Evolutionary conservation across 1,140 invertebrate genomes (phyloP).

Genomic region (Calephelis virginiensis): DNA sequence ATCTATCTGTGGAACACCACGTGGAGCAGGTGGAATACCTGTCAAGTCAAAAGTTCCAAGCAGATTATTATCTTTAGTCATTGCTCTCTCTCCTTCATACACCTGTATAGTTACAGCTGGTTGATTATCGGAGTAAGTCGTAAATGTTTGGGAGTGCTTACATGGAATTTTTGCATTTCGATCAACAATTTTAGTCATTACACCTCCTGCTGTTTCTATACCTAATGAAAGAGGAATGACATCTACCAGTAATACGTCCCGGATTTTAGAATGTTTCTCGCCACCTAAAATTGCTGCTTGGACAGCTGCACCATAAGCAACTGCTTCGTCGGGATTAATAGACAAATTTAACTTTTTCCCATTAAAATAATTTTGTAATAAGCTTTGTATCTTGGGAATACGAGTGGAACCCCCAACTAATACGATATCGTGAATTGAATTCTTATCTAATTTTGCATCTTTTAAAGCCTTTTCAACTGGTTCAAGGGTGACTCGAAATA

Average conservation of each 20-base stretch:
- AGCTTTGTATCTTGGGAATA: conserved; percentile 78
- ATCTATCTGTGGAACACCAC: conserved; percentile 88
- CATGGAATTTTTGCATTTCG: conserved; percentile 81
- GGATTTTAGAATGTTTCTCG: conserved; percentile 78
- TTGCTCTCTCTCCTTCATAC: conserved; percentile 85
- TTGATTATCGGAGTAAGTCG: conserved; percentile 85
- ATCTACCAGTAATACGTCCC: conserved; percentile 78
- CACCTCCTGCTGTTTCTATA: conserved; percentile 80
- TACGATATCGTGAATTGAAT: conserved; percentile 83
- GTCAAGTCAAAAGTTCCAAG: conserved; percentile 88
- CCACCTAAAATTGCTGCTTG: conserved; percentile 73
- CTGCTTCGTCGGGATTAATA: conserved; percentile 77
- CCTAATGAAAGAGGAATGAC: conserved; percentile 80
- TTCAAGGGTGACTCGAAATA: conserved; percentile 74
- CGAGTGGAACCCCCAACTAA: conserved; percentile 86
- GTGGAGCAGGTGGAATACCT: conserved; percentile 90
- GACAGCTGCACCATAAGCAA: conserved; percentile 75
- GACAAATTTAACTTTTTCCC: conserved; percentile 77
- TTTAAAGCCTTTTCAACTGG: conserved; percentile 81
- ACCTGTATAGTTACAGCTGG: conserved; percentile 83
- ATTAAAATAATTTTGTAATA: conserved; percentile 74
- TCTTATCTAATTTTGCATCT: conserved; percentile 85
- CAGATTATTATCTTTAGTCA: conserved; percentile 88
- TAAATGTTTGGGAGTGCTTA: conserved; percentile 81
- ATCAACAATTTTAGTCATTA: conserved; percentile 83